Percentiles rank a stretch among this genome's conserved stretches.
Conservation (phyloP, 2,797 vertebrate species). For the Trachops cirrhosus region DNA sequence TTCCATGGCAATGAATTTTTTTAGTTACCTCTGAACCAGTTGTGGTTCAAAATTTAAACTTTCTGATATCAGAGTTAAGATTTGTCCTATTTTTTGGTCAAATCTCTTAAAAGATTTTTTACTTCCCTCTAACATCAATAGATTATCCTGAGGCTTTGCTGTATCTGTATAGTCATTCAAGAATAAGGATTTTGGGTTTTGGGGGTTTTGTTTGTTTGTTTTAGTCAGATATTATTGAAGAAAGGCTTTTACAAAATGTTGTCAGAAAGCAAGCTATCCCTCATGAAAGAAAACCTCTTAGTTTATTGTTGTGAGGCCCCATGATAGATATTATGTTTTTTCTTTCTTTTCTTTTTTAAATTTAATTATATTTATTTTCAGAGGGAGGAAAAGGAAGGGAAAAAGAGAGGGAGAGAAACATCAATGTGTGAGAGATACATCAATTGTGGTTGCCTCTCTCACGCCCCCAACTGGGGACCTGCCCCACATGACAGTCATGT, state of each 20-base stretch:
- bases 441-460: too few species aligned
- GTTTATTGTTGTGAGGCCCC: background rate
- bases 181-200: background rate
- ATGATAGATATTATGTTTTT: background rate
- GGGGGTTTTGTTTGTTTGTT: too few species aligned
- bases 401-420: too few species aligned
- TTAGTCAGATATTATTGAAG: background rate
- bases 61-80: background rate
- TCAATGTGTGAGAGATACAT: too few species aligned
- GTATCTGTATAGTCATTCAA: background rate
- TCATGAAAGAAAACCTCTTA: background rate
- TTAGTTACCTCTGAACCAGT: background rate
- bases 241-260: slow-evolving; percentile 17
- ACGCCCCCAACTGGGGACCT: too few species aligned
- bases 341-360: too few species aligned
- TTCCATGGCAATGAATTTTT: background rate
- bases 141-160: background rate
- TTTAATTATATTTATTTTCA: too few species aligned
- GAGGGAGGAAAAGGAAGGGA: too few species aligned
- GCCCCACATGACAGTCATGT: too few species aligned
- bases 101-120: background rate
- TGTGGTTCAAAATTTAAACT: background rate
- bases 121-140: background rate
- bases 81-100: background rate
- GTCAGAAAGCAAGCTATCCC: background rate